Percentiles rank a stretch among this genome's conserved stretches.
Evolutionary conservation across 2,797 vertebrate species (phyloP).

Genomic region (Halcyon badia): DNA sequence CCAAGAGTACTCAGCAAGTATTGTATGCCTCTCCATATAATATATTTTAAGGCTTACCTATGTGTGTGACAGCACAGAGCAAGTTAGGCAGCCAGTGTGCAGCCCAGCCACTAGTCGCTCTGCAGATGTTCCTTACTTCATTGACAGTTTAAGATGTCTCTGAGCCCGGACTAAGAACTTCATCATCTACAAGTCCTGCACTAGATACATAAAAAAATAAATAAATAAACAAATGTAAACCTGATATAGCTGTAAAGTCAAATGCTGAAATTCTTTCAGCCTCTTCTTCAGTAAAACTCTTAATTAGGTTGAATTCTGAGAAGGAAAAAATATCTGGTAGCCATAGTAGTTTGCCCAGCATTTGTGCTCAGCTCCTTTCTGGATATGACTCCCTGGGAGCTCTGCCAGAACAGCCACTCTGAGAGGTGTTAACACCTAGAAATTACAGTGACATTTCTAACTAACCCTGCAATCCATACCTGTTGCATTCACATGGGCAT

Average conservation of each 20-base stretch:
- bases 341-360: background rate
- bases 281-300: background rate
- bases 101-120: background rate
- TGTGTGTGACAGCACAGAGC: rapidly evolving
- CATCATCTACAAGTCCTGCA: background rate
- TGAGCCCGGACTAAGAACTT: background rate
- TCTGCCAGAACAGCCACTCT: background rate
- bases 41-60: background rate
- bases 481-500: slow-evolving; percentile 53
- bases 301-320: background rate
- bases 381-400: background rate
- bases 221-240: background rate
- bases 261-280: background rate
- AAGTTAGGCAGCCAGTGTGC: background rate
- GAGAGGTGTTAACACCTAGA: slow-evolving; percentile 3
- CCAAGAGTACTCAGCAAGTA: background rate
- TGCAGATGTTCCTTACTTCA: background rate
- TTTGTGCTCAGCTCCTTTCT: background rate
- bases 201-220: background rate
- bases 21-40: rapidly evolving
- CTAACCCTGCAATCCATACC: slow-evolving; percentile 56
- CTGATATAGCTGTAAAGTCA: background rate
- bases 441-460: slow-evolving; percentile 61
- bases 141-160: background rate
- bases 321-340: background rate